A percentile compares a stretch with the other conserved stretches of the same genome.
Conservation (phyloP, 2,113 vertebrate genomes). For the Prunella himalayana region DNA sequence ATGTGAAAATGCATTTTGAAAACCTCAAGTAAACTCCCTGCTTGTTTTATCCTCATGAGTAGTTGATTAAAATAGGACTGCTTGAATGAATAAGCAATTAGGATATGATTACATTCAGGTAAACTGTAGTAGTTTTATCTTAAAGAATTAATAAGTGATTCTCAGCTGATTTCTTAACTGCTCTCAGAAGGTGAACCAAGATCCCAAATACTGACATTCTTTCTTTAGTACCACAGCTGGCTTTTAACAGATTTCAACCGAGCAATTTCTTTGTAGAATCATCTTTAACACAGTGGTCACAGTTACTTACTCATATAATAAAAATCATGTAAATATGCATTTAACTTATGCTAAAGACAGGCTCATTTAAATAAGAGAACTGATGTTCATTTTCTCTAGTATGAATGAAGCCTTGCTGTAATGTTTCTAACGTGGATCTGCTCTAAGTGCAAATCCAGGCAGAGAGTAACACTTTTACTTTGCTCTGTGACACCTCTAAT, state of each 20-base stretch:
- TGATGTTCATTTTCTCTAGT: constrained; percentile 9
- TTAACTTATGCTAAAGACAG: constrained; percentile 19
- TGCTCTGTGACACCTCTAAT: constrained; percentile 34
- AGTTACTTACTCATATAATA: constrained; percentile 31
- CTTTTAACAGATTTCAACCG: constrained; percentile 9
- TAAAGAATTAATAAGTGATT: constrained; percentile 21
- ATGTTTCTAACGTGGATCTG: constrained; percentile 2
- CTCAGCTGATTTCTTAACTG: neutral
- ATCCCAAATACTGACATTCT: neutral
- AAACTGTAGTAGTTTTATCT: constrained; percentile 27
- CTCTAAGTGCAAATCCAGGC: neutral
- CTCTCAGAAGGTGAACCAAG: constrained; percentile 8
- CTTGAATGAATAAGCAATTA: constrained; percentile 66
- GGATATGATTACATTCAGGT: constrained; percentile 39
- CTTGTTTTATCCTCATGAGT: constrained; percentile 40
- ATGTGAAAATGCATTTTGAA: neutral
- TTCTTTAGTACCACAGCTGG: neutral
- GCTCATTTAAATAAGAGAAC: constrained; percentile 38
- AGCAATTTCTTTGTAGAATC: neutral
- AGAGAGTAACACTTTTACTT: constrained; percentile 21
- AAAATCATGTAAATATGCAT: constrained; percentile 49
- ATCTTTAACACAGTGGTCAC: neutral
- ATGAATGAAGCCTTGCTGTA: constrained; percentile 31
- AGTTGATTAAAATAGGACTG: constrained; percentile 47
- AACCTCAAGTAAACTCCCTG: constrained; percentile 39